Base-by-base conservation (phyloP, 2,113 vertebrate genomes). In the Chrysemys picta region DNA sequence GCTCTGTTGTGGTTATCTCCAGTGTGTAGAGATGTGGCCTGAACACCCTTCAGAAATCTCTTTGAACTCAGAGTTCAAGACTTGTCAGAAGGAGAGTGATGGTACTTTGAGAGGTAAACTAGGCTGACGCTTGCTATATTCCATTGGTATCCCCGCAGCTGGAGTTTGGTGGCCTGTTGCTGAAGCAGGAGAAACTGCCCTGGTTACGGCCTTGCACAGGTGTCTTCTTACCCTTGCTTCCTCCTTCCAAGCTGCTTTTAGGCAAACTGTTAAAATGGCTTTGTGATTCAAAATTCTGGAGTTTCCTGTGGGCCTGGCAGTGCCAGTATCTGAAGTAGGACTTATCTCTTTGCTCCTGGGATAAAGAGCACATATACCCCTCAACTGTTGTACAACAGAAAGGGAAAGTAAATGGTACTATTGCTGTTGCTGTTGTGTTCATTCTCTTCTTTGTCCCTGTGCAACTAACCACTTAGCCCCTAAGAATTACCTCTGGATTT, bases 231-330 rank as follows among this genome's bases (percentile, higher is more conserved):
- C 79, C 45, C 62, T 45, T 6, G 56, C 59, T n/a, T 1, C 53
- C 49, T 54, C 21, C 0, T 72, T 89, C 78, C 78, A 19, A 45
- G 69, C 93, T 49, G 10, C 84, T 93, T 87, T 52, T 50, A 78
- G 93, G 94, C 81, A 57, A 12, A 6, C 85, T 49, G 93, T 96
- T 87, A 91, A 88, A 96, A 45, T 1, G 0, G 62, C 89, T 96
- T 95, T 95, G 92, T 88, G 95, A 94, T 92, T 97, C 90, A 92
- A 94, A 98, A 93, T 86, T 89, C 94, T 87, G 53, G 86, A 88
- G 29, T 90, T 85, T 88, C 95, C 91, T 84, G 80, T 85, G 96
- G 89, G 79, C 72, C 94, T 96, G 82, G 95, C 89, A 91, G 2
- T 22, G 49, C 75, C 93, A 72, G 83, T 6, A 88, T 89, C 92